phyloP scores from a whole-genome alignment of 2,888 invertebrate species.

The Melinaea marsaeus region DNA sequence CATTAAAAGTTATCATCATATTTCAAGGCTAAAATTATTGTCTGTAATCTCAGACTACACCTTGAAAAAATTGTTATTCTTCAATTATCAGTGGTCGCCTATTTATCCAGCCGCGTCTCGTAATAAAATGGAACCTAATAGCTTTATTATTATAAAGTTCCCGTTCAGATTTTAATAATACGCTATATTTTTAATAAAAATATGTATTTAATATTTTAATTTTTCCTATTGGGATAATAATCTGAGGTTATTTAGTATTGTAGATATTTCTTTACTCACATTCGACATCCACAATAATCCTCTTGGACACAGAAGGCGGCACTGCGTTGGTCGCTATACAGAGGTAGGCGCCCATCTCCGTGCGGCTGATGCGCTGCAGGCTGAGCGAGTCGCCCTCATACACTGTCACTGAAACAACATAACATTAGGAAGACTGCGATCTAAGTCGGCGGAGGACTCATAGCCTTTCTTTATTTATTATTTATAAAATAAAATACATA shows the following conservation, averaged over 20 bases:
- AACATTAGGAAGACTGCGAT: conserved; percentile 3
- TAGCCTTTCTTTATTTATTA: too few relatives aligned
- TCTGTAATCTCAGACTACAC: conserved; percentile 24
- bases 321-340: conserved; percentile 92
- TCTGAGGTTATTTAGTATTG: too few relatives aligned
- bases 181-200: too few relatives aligned
- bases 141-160: background rate
- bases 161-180: too few relatives aligned
- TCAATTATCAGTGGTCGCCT: conserved; percentile 36
- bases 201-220: too few relatives aligned
- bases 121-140: background rate
- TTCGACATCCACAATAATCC: conserved; percentile 94
- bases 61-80: conserved; percentile 36
- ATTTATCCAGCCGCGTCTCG: conserved; percentile 33
- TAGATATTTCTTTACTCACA: conserved; percentile 77
- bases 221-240: too few relatives aligned
- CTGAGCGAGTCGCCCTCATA: conserved; percentile 92
- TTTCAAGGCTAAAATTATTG: background rate
- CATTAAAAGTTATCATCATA: too few relatives aligned
- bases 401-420: conserved; percentile 82
- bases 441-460: too few relatives aligned
- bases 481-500: too few relatives aligned
- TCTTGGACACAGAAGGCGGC: conserved; percentile 93
- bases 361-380: conserved; percentile 90
- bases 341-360: conserved; percentile 91